Conservation (phyloP, 2,113 vertebrate species). For the Mustela nigripes region DNA sequence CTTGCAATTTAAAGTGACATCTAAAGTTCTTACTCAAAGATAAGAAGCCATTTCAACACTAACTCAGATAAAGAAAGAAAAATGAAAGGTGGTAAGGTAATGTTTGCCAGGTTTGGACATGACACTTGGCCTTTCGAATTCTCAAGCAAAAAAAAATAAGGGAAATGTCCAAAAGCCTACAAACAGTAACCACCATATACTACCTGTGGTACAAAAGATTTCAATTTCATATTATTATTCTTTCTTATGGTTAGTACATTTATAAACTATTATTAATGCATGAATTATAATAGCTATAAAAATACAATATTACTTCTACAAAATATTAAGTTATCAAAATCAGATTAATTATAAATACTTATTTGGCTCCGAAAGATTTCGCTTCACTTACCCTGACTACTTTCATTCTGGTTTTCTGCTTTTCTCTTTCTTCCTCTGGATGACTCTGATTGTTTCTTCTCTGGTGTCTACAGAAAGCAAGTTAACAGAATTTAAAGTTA, state of each 20-base stretch:
- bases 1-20: constrained; percentile 38
- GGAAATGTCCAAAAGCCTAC: background rate
- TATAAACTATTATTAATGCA: constrained; percentile 18
- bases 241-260: constrained; percentile 36
- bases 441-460: constrained; percentile 97
- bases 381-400: constrained; percentile 95
- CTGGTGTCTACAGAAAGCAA: constrained; percentile 93
- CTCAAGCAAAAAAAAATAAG: background rate
- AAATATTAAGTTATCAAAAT: constrained; percentile 5
- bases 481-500: constrained; percentile 73
- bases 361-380: background rate
- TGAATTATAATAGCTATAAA: background rate
- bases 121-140: constrained; percentile 4
- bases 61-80: constrained; percentile 36
- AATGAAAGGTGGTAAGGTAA: constrained; percentile 21
- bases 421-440: constrained; percentile 98
- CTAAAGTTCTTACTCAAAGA: constrained; percentile 42
- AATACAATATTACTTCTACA: background rate
- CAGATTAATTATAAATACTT: background rate
- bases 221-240: constrained; percentile 18
- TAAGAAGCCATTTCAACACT: background rate
- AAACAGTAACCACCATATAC: background rate
- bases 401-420: constrained; percentile 98
- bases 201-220: background rate
- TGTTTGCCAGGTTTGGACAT: background rate